A percentile compares a stretch with the other conserved stretches of the same genome.
phyloP scores from a whole-genome alignment of 2,888 invertebrate genomes.

The Hipparchia sbordonii region DNA sequence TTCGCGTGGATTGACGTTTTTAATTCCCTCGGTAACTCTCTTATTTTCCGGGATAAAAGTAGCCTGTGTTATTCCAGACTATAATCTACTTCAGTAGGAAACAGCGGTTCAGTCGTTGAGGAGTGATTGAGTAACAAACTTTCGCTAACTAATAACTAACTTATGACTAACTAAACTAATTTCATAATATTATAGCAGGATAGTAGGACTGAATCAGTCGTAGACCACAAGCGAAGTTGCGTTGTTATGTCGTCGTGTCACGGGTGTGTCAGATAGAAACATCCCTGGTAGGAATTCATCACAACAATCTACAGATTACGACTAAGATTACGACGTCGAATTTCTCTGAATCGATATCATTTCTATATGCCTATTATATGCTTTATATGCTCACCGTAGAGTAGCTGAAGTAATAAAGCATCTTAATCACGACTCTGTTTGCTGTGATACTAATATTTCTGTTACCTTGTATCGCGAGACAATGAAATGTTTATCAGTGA shows the following conservation, averaged over 20 bases:
- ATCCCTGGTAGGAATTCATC: neutral
- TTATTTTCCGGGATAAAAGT: too few relatives aligned
- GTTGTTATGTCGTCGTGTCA: neutral
- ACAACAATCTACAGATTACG: neutral
- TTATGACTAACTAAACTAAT: too few relatives aligned
- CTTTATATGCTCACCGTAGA: neutral
- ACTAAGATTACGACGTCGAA: neutral
- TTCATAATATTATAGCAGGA: too few relatives aligned
- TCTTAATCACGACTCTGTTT: slow-evolving; percentile 24
- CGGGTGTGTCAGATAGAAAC: neutral
- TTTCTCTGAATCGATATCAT: slow-evolving; percentile 9
- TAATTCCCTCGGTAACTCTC: too few relatives aligned
- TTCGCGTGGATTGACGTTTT: too few relatives aligned
- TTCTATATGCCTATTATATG: neutral
- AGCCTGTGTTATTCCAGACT: too few relatives aligned
- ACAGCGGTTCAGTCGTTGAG: too few relatives aligned
- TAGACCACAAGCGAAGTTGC: neutral
- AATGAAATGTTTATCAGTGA: slow-evolving; percentile 44
- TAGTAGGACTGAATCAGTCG: neutral
- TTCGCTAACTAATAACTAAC: too few relatives aligned
- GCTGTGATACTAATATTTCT: slow-evolving; percentile 10
- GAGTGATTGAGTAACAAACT: too few relatives aligned
- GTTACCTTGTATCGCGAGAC: slow-evolving; percentile 32
- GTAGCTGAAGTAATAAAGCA: slow-evolving; percentile 11
- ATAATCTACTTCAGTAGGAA: too few relatives aligned